Evolutionary conservation across 2,113 vertebrate genomes (phyloP), one percentile per base, ranked within the genome.

Genomic region (Bufo bufo): DNA sequence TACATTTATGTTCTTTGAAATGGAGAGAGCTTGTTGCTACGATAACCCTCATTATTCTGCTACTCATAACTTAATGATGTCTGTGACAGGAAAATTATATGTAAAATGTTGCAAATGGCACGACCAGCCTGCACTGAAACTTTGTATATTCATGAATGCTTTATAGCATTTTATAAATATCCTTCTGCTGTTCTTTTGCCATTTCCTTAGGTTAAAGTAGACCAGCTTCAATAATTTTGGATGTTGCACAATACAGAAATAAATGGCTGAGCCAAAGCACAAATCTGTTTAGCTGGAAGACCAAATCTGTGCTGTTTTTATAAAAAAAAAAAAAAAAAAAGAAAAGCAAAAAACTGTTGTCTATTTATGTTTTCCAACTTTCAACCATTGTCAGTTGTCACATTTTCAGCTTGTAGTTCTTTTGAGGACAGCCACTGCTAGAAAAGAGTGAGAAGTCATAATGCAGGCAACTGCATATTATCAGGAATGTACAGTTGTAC

Each of bases 81-180:
- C 43, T 49, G 43, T 74, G 71, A 74, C 45, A 74, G 45, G 14
- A 74, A 74, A 49, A 75, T 75, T 75, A 75, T 20, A 75, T 75
- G 45, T 1, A 75, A 75, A 75, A 75, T 75, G 72, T 43, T 49
- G 72, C 16, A 75, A 75, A 75, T 50, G 47, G 16, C 17, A 20
- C 45, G 20, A 75, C 72, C 45, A 20, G 45, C 17, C 45, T 75
- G 47, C 16, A 50, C 49, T 49, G 17, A 50, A 75, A 75, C 43
- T 75, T 50, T 20, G 47, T 75, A 50, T 11, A 49, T 50, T 75
- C 72, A 75, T 50, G 72, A 75, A 75, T 75, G 72, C 16, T 75
- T 75, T 50, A 75, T 49, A 20, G 14, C 47, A 50, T 8, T 75
- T 75, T 20, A 75, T 49, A 75, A 75, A 75, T 75, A 75, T 19